Conservation (phyloP, 2,113 vertebrate genomes). For the Elgaria multicarinata region DNA sequence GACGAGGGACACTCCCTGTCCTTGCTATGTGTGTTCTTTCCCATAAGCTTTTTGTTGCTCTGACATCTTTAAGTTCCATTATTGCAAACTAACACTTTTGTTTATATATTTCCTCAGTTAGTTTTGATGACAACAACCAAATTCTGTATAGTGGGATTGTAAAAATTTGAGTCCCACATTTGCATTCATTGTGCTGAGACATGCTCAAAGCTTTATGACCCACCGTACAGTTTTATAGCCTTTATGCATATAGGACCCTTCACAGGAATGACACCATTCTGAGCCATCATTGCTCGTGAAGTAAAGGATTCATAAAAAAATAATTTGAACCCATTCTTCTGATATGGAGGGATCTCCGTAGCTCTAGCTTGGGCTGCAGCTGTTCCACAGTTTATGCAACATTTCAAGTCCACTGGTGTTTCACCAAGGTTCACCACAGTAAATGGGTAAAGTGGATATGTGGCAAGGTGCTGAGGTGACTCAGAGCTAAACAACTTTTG, state of each 20-base stretch:
- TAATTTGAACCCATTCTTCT: conserved; percentile 9
- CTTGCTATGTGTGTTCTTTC: not conserved
- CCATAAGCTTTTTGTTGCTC: not conserved
- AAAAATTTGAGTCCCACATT: conserved; percentile 33
- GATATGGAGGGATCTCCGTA: not conserved
- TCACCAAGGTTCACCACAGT: not conserved
- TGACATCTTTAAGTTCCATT: not conserved
- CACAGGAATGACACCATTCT: not conserved
- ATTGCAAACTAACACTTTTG: conserved; percentile 29
- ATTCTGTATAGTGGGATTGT: conserved; percentile 25
- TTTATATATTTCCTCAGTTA: conserved; percentile 5
- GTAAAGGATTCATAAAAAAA: conserved; percentile 22
- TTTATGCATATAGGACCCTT: conserved; percentile 4
- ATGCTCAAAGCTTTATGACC: not conserved
- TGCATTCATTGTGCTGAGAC: conserved; percentile 22
- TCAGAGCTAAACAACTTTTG: too few relatives aligned
- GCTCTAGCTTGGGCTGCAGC: not conserved
- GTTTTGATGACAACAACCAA: conserved; percentile 19
- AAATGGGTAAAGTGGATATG: too few relatives aligned
- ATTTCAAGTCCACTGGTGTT: not conserved
- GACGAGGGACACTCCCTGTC: not conserved
- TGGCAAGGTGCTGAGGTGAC: too few relatives aligned
- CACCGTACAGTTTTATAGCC: not conserved
- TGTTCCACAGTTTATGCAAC: not conserved
- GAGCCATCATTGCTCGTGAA: not conserved